A percentile compares a stretch with the other conserved stretches of the same genome.
Conservation (phyloP, 2,888 invertebrate genomes). For the Pseudococcus viburni region DNA sequence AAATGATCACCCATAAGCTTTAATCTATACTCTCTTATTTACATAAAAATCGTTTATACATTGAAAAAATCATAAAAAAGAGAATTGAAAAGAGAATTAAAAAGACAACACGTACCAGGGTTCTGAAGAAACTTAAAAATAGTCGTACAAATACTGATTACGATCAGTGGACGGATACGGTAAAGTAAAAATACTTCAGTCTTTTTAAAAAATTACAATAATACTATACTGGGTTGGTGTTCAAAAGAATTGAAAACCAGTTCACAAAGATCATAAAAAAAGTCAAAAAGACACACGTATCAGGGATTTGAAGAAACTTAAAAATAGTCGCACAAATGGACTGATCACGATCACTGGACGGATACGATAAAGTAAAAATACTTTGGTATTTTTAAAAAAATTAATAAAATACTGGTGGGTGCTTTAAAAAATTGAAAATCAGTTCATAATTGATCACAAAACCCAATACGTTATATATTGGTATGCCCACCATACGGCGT, state of each 20-base stretch:
- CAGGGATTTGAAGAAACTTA: too few relatives aligned
- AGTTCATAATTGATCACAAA: not conserved
- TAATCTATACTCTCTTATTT: too few relatives aligned
- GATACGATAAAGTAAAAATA: not conserved
- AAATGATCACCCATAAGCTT: too few relatives aligned
- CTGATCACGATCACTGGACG: constrained; percentile 6
- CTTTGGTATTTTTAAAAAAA: not conserved
- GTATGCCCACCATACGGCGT: constrained; percentile 76
- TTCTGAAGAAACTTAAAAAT: not conserved
- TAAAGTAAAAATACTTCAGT: not conserved
- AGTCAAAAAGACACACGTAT: too few relatives aligned
- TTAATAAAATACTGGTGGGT: not conserved
- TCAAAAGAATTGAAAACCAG: not conserved
- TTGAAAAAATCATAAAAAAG: not conserved
- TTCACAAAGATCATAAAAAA: not conserved
- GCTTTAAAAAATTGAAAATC: constrained; percentile 18
- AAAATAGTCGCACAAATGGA: not conserved
- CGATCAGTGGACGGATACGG: not conserved
- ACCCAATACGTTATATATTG: constrained; percentile 75
- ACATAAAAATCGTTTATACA: too few relatives aligned
- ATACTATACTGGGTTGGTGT: not conserved
- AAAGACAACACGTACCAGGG: too few relatives aligned
- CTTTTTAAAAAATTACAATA: not conserved
- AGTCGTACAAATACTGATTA: not conserved
- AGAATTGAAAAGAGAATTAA: too few relatives aligned